Percentiles rank a stretch among this genome's conserved stretches.
phyloP scores from a whole-genome alignment of 2,888 invertebrate genomes.

The Pachycephus smyrnensis region DNA sequence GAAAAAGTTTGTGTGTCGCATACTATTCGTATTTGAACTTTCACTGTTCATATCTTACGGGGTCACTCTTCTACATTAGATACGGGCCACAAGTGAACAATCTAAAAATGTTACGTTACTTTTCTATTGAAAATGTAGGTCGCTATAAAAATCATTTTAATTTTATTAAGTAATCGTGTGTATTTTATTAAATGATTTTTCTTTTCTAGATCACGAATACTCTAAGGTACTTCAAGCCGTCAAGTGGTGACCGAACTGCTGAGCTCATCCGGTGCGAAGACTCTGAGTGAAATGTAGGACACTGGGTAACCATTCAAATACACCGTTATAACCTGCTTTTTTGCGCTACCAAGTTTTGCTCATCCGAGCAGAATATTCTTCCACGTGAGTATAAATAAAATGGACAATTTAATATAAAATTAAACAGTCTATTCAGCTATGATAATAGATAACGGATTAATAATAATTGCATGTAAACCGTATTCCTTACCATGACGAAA shows the following conservation, averaged over 20 bases:
- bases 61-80: background rate
- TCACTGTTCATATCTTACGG: background rate
- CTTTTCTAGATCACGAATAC: background rate
- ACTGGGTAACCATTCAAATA: constrained; percentile 61
- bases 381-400: background rate
- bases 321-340: constrained; percentile 62
- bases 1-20: background rate
- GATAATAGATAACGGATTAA: background rate
- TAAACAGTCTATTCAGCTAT: background rate
- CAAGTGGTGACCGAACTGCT: background rate
- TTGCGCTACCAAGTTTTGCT: constrained; percentile 21
- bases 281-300: constrained; percentile 55
- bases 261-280: background rate
- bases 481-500: constrained; percentile 77
- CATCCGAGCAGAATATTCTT: background rate
- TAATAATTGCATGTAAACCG: background rate
- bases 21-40: background rate
- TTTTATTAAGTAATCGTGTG: background rate
- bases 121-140: background rate
- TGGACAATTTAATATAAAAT: background rate
- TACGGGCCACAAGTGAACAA: background rate
- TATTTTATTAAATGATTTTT: background rate
- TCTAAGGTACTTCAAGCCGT: background rate
- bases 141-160: background rate
- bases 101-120: background rate